Percentiles rank a stretch among this genome's conserved stretches.
Conservation (phyloP, 2,888 invertebrate species). For the Parapristionchus giblindavisi region DNA sequence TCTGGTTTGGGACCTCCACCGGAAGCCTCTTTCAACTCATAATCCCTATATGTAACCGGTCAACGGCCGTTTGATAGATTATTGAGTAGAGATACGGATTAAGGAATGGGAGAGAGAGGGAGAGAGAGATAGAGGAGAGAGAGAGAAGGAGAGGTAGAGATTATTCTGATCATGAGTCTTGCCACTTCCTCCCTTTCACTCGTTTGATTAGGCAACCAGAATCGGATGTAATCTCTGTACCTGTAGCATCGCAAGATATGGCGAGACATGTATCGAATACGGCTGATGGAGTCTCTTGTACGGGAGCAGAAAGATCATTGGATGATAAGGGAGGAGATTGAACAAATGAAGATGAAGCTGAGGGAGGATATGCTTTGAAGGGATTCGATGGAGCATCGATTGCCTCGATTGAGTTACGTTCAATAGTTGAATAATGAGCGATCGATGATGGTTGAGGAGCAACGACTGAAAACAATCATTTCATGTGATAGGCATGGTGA, state of each 20-base stretch:
- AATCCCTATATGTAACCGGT: constrained; percentile 17
- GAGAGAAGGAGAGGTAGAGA: too few relatives aligned
- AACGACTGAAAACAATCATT: constrained; percentile 15
- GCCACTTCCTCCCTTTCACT: background rate
- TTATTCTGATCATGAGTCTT: constrained; percentile 43
- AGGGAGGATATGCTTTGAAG: constrained; percentile 20
- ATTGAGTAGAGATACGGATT: constrained; percentile 53
- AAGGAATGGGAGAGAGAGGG: constrained; percentile 4
- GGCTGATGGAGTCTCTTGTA: constrained; percentile 17
- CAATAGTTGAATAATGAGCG: constrained; percentile 27
- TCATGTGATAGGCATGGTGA: background rate
- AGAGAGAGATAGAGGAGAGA: too few relatives aligned
- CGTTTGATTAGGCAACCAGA: constrained; percentile 22
- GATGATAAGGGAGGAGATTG: background rate
- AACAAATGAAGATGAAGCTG: background rate
- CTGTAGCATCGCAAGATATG: constrained; percentile 38
- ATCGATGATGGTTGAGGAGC: constrained; percentile 27
- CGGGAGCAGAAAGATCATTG: background rate
- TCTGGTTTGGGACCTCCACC: constrained; percentile 24
- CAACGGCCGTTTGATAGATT: constrained; percentile 41
- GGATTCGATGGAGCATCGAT: constrained; percentile 41
- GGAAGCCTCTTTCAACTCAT: constrained; percentile 8
- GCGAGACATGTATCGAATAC: constrained; percentile 37
- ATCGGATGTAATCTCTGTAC: too few relatives aligned
- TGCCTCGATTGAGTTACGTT: constrained; percentile 45